Base-by-base conservation (phyloP, 2,888 invertebrate genomes). In the Oxycera nigricornis region DNA sequence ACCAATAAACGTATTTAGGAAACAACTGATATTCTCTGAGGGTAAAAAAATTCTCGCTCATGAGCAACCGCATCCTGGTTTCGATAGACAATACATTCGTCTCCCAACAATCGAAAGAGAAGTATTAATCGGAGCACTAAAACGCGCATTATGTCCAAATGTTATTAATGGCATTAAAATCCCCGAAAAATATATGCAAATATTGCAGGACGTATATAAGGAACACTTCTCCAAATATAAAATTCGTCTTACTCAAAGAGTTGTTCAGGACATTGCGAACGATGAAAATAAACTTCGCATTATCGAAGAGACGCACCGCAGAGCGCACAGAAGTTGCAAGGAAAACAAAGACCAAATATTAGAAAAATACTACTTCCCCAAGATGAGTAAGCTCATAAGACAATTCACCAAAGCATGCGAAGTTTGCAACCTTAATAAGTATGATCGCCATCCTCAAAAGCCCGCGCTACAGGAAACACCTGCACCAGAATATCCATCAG, bases 1-100 rank as follows among this genome's bases (percentile, higher is more conserved):
- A 0, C 74, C 77, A 3, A 67, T 78, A 11, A 77, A 76, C n/a
- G 75, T 75, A 11, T 74, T 77, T 28, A 61, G 61, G n/a, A 77
- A 78, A 17, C 77, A 78, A 39, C 52, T 77, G 61, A 65, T 77
- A n/a, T 61, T 77, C 1, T 72, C 17, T 17, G 61, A 62, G 26
- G 75, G 74, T 1, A 73, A 70, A 1, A 68, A 68, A 4, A 14
- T 62, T 0, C n/a, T 35, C 4, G 50, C 68, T 2, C 35, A 57
- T 22, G 75, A 76, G 35, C 17, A 75, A 76, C 75, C 77, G 11
- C 75, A 76, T 68, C 74, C 74, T 31, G 24, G 57, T 0, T 59
- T 26, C 14, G 59, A 72, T 28, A 26, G 28, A 46, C 52, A 68
- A 2, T 39, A 59, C 50, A 22, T 68, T n/a, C n/a, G n/a, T n/a